phyloP scores from a whole-genome alignment of 1,140 invertebrate genomes.

The Dolichoris vasculosae region DNA sequence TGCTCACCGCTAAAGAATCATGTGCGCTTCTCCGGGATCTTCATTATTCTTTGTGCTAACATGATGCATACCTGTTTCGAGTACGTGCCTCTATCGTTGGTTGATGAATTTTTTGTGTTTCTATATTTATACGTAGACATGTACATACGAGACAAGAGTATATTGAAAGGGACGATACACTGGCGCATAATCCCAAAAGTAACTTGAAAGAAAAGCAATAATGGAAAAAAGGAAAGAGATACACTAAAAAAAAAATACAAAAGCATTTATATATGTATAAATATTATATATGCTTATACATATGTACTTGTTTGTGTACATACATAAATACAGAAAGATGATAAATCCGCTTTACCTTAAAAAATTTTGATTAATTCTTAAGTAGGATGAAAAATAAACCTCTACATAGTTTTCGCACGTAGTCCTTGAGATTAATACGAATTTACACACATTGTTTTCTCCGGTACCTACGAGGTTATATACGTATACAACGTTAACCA shows the following conservation, averaged over 20 bases:
- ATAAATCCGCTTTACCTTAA: neutral
- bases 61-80: neutral
- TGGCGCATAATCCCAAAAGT: neutral
- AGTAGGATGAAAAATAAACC: neutral
- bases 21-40: neutral
- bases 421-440: neutral
- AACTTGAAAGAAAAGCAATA: neutral
- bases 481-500: neutral
- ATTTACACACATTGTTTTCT: neutral
- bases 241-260: neutral
- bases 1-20: neutral
- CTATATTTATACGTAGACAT: neutral
- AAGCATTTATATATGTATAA: neutral
- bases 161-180: constrained; percentile 7
- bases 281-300: too few species aligned
- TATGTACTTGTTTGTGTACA: too few species aligned
- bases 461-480: neutral
- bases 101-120: constrained; percentile 24
- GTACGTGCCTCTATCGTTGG: neutral
- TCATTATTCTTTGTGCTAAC: neutral
- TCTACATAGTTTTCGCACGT: neutral
- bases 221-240: neutral
- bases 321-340: neutral
- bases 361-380: neutral
- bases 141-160: neutral